Evolutionary conservation across 2,113 vertebrate species (phyloP), one percentile per base, ranked within the genome.

Genomic region (Cygnus atratus): DNA sequence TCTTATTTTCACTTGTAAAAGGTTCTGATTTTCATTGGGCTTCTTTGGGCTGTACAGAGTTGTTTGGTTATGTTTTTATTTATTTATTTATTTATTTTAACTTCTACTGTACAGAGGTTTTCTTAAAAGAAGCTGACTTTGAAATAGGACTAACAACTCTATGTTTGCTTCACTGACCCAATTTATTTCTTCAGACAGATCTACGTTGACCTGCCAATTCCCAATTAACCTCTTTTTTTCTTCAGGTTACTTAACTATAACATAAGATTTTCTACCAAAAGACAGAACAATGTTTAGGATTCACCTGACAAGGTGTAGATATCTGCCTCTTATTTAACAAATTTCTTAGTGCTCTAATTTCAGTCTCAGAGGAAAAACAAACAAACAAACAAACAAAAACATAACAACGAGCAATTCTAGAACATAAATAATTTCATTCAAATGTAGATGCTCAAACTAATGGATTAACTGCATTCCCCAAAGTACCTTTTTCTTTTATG

Each of bases 161-260:
- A 18, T 13, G 48, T 67, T 93, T 92, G 21, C 14, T 92, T 92
- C 68, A 43, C 13, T 87, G 37, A 67, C n/a, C 13, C 14, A 87
- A 7, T 77, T 91, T 85, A 84, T 79, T 83, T 87, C 31, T 12
- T 37, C 22, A n/a, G 43, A 89, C 24, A 26, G 65, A 44, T 66
- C 33, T 91, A 81, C 83, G 80, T 95, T 92, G 84, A 2, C 9
- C 46, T 92, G 29, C 29, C 39, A 39, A 39, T 39, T 92, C 24
- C 20, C 7, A 65, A 62, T 78, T 72, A 86, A 83, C 22, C 13
- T 65, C 3, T 72, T 79, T 84, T 84, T 90, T 68, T 24, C 52
- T 68, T n/a, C 18, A n/a, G 37, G 33, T 57, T 88, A 31, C 43
- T 90, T 79, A 72, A 39, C 14, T 46, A 14, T 43, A 67, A 67